Evolutionary conservation across 1,140 invertebrate species (phyloP).

Genomic region (Cheumatopsyche charites): DNA sequence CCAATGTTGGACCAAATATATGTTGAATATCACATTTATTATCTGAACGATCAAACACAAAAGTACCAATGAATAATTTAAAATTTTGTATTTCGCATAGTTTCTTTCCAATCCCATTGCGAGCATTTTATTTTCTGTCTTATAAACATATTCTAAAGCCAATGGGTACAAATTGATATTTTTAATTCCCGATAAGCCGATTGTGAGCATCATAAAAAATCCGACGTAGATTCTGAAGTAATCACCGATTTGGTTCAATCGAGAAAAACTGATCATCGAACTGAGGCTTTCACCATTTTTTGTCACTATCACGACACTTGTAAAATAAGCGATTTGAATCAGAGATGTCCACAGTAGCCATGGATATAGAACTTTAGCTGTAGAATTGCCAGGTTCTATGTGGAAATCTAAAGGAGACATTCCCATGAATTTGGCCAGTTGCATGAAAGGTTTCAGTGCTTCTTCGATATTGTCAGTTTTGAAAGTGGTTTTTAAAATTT

Average conservation of each 20-base stretch:
- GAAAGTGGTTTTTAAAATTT: background rate
- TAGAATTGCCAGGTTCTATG: background rate
- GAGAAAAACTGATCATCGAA: slow-evolving; percentile 3
- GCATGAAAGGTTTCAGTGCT: background rate
- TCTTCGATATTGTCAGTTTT: background rate
- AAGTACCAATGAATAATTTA: background rate
- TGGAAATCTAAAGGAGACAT: slow-evolving; percentile 8
- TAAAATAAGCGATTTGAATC: background rate
- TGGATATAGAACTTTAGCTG: background rate
- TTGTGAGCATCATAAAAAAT: background rate
- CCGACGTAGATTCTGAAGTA: slow-evolving; percentile 4
- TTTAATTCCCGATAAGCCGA: background rate
- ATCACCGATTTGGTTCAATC: slow-evolving; percentile 11
- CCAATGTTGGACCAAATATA: background rate
- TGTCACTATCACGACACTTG: slow-evolving; percentile 6
- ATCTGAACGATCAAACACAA: background rate
- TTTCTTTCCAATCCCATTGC: background rate
- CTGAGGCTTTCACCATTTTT: background rate
- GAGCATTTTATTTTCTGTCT: background rate
- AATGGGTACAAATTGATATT: background rate
- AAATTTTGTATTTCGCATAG: background rate
- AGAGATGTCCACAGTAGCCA: slow-evolving; percentile 2
- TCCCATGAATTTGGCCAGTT: background rate
- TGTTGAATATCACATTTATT: background rate
- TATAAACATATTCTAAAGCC: background rate